Base-by-base conservation (phyloP, 2,113 vertebrate genomes). In the Dipodomys stephensi region DNA sequence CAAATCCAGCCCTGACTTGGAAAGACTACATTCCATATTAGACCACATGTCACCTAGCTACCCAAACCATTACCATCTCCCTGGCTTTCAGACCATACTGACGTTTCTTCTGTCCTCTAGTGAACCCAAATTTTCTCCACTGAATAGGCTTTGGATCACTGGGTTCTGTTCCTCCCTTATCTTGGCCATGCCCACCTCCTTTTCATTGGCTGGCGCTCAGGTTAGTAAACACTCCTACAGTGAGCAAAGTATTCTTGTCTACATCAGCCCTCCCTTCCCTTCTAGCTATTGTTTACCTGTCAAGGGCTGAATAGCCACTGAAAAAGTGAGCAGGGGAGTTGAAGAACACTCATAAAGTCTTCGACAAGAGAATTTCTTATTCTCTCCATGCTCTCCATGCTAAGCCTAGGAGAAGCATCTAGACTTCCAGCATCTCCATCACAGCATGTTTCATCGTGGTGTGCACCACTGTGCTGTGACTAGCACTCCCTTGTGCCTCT, bases 361-460 rank as follows among this genome's bases (percentile, higher is more conserved):
- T 49, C 79, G 92, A 88, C 86, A 92, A 64, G 25, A 20, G 62
- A 94, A 28, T 19, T 25, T 27, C 68, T 92, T 35, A 10, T 44
- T 77, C 46, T 88, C 35, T 64, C 19, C 46, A 91, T 32, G 15
- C 16, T 27, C 25, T 39, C 3, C 9, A 4, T 32, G 0, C 49
- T 49, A 39, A 3, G 32, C 49, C 15, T 1, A 11, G 65, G 53
- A 74, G 32, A 53, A 19, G 79, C 0, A 5, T 25, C 49, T 90
- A 64, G 65, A 64, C 78, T 32, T 18, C 28, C 44, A 39, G 15
- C 23, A 8, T 16, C 46, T 84, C 71, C 0, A 0, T 10, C 8
- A 44, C 32, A 67, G 71, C 30, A 1, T 0, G 13, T 39, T 39
- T 5, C 39, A 5, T 39, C 39, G 39, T 39, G 39, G 39, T 39